phyloP scores from a whole-genome alignment of 1,140 invertebrate species.

The Drosophila littoralis region DNA sequence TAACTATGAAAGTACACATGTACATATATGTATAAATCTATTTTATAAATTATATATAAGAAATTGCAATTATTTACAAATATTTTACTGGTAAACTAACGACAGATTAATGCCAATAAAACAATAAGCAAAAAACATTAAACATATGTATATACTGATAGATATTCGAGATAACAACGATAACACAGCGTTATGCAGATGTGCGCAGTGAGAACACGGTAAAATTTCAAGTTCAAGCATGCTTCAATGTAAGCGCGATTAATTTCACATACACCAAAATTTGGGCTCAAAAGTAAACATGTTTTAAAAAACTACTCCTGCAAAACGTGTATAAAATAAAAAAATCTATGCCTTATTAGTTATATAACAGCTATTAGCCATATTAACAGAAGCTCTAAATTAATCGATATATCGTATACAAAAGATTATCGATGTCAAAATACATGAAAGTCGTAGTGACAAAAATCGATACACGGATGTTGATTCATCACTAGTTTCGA shows the following conservation, averaged over 20 bases:
- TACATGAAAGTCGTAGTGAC: slow-evolving; percentile 2
- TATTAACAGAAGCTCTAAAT: background rate
- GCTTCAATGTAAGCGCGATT: background rate
- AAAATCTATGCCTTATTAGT: background rate
- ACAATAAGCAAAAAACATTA: background rate
- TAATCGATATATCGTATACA: slow-evolving; percentile 6
- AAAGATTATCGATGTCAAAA: slow-evolving; percentile 4
- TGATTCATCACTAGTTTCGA: slow-evolving; percentile 44
- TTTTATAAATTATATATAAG: background rate
- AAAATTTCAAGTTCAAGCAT: background rate
- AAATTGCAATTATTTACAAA: background rate
- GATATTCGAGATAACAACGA: background rate
- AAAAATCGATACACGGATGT: slow-evolving; percentile 16
- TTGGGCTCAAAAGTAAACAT: too few species aligned
- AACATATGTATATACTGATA: background rate
- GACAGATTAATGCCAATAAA: background rate
- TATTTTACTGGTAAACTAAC: background rate
- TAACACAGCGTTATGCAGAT: background rate
- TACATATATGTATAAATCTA: slow-evolving; percentile 2
- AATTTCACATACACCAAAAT: background rate
- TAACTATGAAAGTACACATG: background rate
- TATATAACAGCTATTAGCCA: slow-evolving; percentile 1
- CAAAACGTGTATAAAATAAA: background rate
- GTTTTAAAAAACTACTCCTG: too few species aligned
- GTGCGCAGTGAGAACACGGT: background rate